Base-by-base conservation (phyloP, 2,888 invertebrate species). In the Drosophila paracracens region DNA sequence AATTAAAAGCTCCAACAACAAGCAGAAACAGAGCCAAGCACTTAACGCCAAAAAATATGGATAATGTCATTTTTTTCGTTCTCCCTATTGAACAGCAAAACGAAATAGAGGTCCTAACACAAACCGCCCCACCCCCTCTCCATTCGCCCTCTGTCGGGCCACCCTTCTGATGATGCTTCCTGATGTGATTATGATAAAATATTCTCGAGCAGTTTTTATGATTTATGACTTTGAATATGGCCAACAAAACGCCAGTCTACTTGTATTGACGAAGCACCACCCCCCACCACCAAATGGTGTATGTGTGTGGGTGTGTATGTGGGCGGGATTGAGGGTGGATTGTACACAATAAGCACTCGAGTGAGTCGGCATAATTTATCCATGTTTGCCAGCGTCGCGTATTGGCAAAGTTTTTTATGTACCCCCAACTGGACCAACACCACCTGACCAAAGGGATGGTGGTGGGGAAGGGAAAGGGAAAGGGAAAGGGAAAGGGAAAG, bases 161-260 rank as follows among this genome's bases (percentile, higher is more conserved):
- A 68, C 69, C 64, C 46, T 46, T 46, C 46, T 46, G 46, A 46
- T 27, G 36, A 68, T 62, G 84, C 70, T 90, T 90, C 89, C 84
- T 87, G 90, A 88, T 88, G 88, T 87, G 87, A 89, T 88, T 90
- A 88, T 88, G 87, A 90, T 88, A 89, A 88, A 90, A 88, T 88
- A 88, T 88, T 89, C 87, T 90, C 77, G 81, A 88, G 90, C 87
- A 75, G 85, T 90, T 87, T 90, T 89, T 87, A 79, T 88, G 90
- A 90, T 88, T 88, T 88, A 88, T 88, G 87, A 89, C 87, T 88
- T 81, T 89, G 89, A 84, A 84, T 89, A 86, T 80, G 88, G 82
- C 88, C 80, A 88, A 89, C 89, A 84, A 87, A 87, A 80, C 88
- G 85, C 67, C 74, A 74, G 75, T 70, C 74, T 61, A 71, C 69